Conservation (phyloP, 2,888 invertebrate genomes). For the Abrostola tripartita region DNA sequence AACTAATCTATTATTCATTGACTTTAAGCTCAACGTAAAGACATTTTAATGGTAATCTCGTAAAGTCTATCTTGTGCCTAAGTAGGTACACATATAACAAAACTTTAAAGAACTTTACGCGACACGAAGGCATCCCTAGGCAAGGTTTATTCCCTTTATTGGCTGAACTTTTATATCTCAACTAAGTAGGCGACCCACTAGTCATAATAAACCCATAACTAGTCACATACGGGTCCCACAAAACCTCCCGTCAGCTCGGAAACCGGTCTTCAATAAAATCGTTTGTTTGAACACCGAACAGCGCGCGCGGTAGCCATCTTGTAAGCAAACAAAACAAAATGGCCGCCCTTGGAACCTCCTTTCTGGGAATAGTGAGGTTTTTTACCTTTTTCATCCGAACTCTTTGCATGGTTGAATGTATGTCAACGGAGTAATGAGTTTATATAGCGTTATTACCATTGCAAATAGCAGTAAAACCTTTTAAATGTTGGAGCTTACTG, state of each 20-base stretch:
- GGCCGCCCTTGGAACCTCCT: conserved; percentile 63
- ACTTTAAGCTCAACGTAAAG: too few species aligned
- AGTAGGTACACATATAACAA: too few species aligned
- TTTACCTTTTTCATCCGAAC: conserved; percentile 49
- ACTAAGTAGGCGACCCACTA: too few species aligned
- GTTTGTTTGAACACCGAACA: conserved; percentile 64
- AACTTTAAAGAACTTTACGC: too few species aligned
- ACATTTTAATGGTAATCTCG: too few species aligned
- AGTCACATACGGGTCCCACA: conserved; percentile 43
- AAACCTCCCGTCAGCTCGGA: conserved; percentile 23
- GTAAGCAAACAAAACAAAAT: conserved; percentile 67
- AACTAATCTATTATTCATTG: too few species aligned
- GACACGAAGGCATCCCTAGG: too few species aligned
- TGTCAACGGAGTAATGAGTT: conserved; percentile 49
- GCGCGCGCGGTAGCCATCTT: conserved; percentile 73
- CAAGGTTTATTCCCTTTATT: too few species aligned
- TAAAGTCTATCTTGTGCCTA: too few species aligned
- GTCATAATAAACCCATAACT: conserved; percentile 6
- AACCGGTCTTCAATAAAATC: conserved; percentile 61
- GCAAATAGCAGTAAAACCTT: conserved; percentile 3
- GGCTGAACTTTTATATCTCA: too few species aligned
- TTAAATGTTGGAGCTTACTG: neutral
- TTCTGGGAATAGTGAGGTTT: conserved; percentile 55
- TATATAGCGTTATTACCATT: neutral
- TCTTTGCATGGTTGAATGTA: conserved; percentile 48